Percentiles rank a stretch among this genome's conserved stretches.
These are phyloP conservation scores for Tethya wilhelma DNA, from an alignment of 37 sponge, comb jelly and placozoan genomes.

Conservation along the genomic window DNA sequence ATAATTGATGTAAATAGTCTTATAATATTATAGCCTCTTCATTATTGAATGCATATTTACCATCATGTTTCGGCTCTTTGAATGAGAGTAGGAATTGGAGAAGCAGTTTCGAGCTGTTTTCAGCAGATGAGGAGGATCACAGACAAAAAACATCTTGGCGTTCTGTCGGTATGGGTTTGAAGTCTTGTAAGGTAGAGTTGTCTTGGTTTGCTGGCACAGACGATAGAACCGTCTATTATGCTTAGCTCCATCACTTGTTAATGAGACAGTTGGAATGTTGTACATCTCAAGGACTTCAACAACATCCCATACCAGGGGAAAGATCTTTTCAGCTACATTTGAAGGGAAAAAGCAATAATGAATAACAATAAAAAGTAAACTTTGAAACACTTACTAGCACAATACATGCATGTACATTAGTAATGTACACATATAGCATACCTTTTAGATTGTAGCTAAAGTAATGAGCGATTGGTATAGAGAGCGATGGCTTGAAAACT, in stretches of 20 bases:
- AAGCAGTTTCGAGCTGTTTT: slow-evolving; percentile 25
- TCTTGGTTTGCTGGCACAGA: background rate
- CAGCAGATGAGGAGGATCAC: too few relatives aligned
- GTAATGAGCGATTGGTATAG: slow-evolving; percentile 7
- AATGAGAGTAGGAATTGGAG: slow-evolving; percentile 11
- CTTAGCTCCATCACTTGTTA: slow-evolving; percentile 23
- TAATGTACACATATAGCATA: background rate
- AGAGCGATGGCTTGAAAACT: slow-evolving; percentile 29
- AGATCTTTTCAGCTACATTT: too few relatives aligned
- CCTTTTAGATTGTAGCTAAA: background rate
- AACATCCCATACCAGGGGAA: slow-evolving; percentile 5
- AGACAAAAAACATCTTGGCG: slow-evolving; percentile 5
- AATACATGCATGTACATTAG: background rate
- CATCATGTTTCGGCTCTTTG: background rate
- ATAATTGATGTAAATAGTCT: background rate
- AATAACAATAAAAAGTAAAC: background rate
- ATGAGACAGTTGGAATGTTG: slow-evolving; percentile 1
- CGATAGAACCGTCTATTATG: slow-evolving; percentile 8
- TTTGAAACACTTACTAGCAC: background rate
- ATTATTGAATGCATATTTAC: background rate
- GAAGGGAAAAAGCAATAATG: background rate
- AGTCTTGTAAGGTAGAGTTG: slow-evolving; percentile 5
- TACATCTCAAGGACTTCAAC: slow-evolving; percentile 15
- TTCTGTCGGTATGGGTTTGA: slow-evolving; percentile 12
- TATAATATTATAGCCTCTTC: background rate